Conservation (phyloP, 2,888 invertebrate genomes). For the Apotomis turbidana region DNA sequence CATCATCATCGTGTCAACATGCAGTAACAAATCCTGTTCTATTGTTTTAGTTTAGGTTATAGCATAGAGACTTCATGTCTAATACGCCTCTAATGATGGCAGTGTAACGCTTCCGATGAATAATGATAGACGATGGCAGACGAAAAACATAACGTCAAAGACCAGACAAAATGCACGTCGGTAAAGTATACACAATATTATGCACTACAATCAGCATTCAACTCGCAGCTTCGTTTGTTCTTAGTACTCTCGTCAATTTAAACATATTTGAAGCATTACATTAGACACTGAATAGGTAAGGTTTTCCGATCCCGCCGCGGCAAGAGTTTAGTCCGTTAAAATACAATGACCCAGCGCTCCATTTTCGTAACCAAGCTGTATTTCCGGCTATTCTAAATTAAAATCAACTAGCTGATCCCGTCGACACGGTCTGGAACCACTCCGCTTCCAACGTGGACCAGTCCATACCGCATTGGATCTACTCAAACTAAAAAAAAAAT, state of each 20-base stretch:
- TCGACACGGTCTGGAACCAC: slow-evolving; percentile 32
- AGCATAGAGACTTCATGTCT: too few species aligned
- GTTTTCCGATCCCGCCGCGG: slow-evolving; percentile 8
- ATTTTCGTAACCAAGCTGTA: slow-evolving; percentile 54
- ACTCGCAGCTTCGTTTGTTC: slow-evolving; percentile 22
- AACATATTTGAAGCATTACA: not conserved
- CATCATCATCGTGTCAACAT: too few species aligned
- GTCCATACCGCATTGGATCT: slow-evolving; percentile 10
- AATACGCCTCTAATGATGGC: too few species aligned
- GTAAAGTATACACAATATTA: not conserved
- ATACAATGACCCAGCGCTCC: slow-evolving; percentile 47
- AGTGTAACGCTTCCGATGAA: too few species aligned
- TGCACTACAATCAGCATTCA: slow-evolving; percentile 12
- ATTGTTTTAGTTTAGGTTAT: too few species aligned
- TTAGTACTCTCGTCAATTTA: slow-evolving; percentile 12
- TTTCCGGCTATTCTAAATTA: slow-evolving; percentile 61
- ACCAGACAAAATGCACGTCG: not conserved
- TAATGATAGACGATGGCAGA: not conserved
- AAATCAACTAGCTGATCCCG: slow-evolving; percentile 45
- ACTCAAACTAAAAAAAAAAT: not conserved
- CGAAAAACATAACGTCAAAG: slow-evolving; percentile 6
- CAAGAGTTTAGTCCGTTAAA: slow-evolving; percentile 29
- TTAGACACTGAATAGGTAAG: slow-evolving; percentile 4
- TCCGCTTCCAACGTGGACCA: slow-evolving; percentile 16
- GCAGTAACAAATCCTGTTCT: too few species aligned